Conservation (phyloP, 2,797 vertebrate genomes). For the Okamejei kenojei region DNA sequence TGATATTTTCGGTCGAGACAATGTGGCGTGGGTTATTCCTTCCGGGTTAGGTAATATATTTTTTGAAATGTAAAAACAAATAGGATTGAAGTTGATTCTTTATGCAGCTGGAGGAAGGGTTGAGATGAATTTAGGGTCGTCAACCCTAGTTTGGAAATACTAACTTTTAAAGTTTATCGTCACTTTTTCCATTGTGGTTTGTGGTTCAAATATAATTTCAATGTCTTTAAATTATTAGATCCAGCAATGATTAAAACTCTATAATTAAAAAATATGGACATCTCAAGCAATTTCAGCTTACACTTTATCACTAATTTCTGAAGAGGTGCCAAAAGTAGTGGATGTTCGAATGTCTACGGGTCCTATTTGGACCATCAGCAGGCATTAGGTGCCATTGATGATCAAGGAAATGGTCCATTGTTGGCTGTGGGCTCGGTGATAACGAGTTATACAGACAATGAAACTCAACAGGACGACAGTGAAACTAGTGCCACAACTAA, state of each 20-base stretch:
- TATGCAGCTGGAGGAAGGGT: background rate
- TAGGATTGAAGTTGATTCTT: background rate
- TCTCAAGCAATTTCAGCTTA: too few species aligned
- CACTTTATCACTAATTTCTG: too few species aligned
- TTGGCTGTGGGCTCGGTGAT: too few species aligned
- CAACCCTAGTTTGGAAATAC: background rate
- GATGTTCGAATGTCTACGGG: too few species aligned
- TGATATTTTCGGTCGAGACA: background rate
- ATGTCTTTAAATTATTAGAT: background rate
- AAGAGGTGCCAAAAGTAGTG: too few species aligned
- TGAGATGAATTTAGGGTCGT: background rate
- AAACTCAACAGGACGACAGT: too few species aligned
- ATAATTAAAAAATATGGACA: too few species aligned
- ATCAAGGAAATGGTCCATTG: too few species aligned
- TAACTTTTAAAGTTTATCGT: background rate
- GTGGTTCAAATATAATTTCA: background rate
- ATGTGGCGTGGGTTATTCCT: background rate
- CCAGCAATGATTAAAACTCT: background rate
- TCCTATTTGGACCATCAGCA: too few species aligned
- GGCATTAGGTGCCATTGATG: too few species aligned
- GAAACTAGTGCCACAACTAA: too few species aligned
- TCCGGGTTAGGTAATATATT: background rate
- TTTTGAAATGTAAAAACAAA: background rate
- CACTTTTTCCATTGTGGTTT: background rate
- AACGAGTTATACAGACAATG: too few species aligned